Conservation (phyloP, 2,113 vertebrate genomes). For the Excalfactoria chinensis region DNA sequence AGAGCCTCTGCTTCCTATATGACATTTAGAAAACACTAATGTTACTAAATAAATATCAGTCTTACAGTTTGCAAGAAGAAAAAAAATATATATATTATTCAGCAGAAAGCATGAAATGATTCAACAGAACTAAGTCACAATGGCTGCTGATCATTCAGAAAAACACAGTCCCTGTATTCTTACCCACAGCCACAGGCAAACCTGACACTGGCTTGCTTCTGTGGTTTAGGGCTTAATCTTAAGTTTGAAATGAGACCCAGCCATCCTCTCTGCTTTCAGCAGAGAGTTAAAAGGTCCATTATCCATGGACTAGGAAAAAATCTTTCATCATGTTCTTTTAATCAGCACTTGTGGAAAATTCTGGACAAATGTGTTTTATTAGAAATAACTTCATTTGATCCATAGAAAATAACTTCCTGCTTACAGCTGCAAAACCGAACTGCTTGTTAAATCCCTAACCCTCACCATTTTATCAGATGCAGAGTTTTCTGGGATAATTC, state of each 20-base stretch:
- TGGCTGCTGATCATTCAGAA: background rate
- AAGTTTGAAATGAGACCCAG: background rate
- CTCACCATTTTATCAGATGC: background rate
- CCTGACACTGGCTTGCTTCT: accelerated
- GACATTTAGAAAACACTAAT: background rate
- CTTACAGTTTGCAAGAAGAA: background rate
- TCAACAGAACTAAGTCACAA: background rate
- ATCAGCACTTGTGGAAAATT: background rate
- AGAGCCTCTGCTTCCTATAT: background rate
- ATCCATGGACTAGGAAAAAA: background rate
- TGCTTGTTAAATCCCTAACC: background rate
- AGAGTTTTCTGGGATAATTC: background rate
- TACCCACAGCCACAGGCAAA: background rate
- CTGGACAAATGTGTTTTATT: background rate
- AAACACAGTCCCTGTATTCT: background rate
- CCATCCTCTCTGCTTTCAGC: background rate
- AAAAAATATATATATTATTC: background rate
- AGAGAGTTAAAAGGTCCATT: background rate
- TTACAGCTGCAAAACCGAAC: background rate
- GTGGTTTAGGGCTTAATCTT: background rate
- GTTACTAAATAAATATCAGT: background rate
- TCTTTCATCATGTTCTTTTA: background rate
- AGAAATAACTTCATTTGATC: background rate
- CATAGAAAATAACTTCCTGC: background rate
- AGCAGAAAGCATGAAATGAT: background rate